A percentile compares a stretch with the other conserved stretches of the same genome.
phyloP scores from a whole-genome alignment of 2,888 invertebrate species.

The Protophormia terraenovae region DNA sequence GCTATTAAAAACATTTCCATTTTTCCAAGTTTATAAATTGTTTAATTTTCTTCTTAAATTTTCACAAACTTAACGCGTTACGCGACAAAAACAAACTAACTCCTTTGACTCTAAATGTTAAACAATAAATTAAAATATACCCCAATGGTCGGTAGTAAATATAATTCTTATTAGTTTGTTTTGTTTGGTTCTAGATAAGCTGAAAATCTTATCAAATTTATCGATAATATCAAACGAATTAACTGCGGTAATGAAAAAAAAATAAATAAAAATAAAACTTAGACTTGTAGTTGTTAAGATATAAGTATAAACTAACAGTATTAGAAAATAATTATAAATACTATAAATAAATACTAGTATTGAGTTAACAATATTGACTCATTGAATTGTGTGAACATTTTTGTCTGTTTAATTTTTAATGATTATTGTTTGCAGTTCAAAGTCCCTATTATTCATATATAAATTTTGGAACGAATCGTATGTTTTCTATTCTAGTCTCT shows the following conservation, averaged over 20 bases:
- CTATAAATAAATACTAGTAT: no score
- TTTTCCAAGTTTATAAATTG: background rate
- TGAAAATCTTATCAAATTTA: background rate
- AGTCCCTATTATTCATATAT: background rate
- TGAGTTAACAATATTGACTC: no score
- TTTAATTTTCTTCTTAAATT: background rate
- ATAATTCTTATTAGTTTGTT: background rate
- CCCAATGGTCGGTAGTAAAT: no score
- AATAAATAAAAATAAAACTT: no score
- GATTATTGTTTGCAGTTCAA: background rate
- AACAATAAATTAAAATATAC: background rate
- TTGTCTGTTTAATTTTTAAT: background rate
- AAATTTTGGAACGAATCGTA: background rate
- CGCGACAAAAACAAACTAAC: background rate
- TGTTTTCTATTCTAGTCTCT: background rate
- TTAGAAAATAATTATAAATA: no score
- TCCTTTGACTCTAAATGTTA: background rate
- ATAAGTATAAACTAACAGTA: no score
- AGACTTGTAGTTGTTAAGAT: no score
- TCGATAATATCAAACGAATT: background rate
- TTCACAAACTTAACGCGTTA: constrained; percentile 1
- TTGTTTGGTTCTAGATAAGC: background rate
- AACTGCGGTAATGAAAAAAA: no score
- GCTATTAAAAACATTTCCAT: constrained; percentile 74
- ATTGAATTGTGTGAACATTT: background rate